Evolutionary conservation across 2,113 vertebrate genomes (phyloP).

Genomic region (Synodontis membranacea): DNA sequence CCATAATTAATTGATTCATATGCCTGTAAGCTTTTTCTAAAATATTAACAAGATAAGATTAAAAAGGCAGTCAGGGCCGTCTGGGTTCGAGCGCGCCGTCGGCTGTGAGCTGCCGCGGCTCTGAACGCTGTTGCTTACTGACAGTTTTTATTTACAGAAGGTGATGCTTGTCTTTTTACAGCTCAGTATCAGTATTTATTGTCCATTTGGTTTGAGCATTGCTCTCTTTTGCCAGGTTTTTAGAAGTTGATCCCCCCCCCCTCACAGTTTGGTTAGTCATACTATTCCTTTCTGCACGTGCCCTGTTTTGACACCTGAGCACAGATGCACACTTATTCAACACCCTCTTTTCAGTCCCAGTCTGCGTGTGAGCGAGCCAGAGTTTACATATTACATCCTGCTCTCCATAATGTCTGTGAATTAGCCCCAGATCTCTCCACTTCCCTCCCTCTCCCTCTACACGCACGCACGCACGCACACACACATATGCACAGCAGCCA

Average conservation of each 20-base stretch:
- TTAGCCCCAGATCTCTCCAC: slow-evolving; percentile 46
- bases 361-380: neutral
- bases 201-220: neutral
- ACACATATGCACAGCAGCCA: slow-evolving; percentile 38
- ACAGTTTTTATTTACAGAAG: slow-evolving; percentile 5
- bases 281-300: neutral
- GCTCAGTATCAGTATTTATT: neutral
- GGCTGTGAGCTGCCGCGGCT: slow-evolving; percentile 5
- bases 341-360: neutral
- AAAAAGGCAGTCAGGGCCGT: slow-evolving; percentile 50
- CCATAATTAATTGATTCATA: slow-evolving; percentile 74
- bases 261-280: slow-evolving; percentile 5
- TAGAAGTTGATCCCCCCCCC: too few species aligned
- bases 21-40: slow-evolving; percentile 70
- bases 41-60: slow-evolving; percentile 70
- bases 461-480: slow-evolving; percentile 32
- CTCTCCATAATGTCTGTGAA: slow-evolving; percentile 53
- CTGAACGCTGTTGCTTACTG: slow-evolving; percentile 4
- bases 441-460: slow-evolving; percentile 24
- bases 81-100: slow-evolving; percentile 37
- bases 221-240: neutral
- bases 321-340: neutral
- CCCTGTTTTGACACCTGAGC: neutral
- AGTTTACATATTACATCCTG: slow-evolving; percentile 40
- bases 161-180: slow-evolving; percentile 9